Evolutionary conservation across 2,888 invertebrate genomes (phyloP).

Genomic region (Habrosyne pyritoides): DNA sequence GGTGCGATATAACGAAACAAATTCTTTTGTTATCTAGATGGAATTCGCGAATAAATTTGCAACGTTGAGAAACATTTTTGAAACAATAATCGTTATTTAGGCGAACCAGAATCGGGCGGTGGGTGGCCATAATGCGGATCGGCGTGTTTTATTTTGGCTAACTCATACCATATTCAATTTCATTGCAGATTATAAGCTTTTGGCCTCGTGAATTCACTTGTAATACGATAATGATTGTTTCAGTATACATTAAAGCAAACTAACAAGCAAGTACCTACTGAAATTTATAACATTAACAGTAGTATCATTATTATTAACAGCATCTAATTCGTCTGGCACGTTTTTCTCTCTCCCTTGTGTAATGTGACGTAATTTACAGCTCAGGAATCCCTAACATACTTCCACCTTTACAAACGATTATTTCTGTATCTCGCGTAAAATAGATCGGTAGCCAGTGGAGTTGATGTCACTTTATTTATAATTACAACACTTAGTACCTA

Average conservation of each 20-base stretch:
- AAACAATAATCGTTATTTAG: background rate
- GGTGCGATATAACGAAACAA: slow-evolving; percentile 23
- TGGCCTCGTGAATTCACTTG: background rate
- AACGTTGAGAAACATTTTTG: slow-evolving; percentile 9
- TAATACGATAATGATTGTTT: background rate
- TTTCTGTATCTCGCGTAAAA: background rate
- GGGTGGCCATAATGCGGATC: background rate
- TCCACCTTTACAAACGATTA: background rate
- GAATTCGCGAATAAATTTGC: slow-evolving; percentile 23
- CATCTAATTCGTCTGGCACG: background rate
- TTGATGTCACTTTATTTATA: slow-evolving; percentile 2
- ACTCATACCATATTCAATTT: background rate
- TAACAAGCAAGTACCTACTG: too few species aligned
- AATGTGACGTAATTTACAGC: background rate
- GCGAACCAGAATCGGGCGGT: background rate
- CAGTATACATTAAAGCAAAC: too few species aligned
- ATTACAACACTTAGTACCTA: background rate
- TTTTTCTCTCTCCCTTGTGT: background rate
- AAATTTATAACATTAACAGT: too few species aligned
- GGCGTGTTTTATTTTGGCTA: background rate
- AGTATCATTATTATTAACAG: background rate
- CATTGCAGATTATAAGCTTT: background rate
- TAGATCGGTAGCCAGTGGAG: background rate
- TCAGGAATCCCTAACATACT: background rate
- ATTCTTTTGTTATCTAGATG: slow-evolving; percentile 32